Evolutionary conservation across 1,140 invertebrate species (phyloP).

Genomic region (Lithobius niger): DNA sequence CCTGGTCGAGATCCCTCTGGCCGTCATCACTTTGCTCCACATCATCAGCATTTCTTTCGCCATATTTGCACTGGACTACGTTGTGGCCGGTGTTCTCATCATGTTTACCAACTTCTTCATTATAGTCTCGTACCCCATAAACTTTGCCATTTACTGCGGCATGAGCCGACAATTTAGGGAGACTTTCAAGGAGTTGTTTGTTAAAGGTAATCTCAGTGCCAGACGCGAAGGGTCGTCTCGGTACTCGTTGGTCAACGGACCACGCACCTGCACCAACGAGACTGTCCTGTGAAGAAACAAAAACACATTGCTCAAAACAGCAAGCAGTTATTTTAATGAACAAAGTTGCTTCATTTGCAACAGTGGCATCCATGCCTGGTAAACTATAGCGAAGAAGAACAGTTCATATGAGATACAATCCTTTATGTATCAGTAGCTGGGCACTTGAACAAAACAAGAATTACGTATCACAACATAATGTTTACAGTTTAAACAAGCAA

Average conservation of each 20-base stretch:
- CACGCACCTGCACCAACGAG: conserved; percentile 63
- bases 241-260: conserved; percentile 59
- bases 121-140: conserved; percentile 77
- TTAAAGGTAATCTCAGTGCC: conserved; percentile 34
- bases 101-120: conserved; percentile 84
- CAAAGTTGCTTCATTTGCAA: too few species aligned
- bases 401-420: too few species aligned
- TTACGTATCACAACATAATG: too few species aligned
- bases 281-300: conserved; percentile 67
- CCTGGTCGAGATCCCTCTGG: conserved; percentile 77
- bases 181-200: conserved; percentile 81
- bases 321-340: too few species aligned
- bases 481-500: too few species aligned
- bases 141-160: conserved; percentile 91
- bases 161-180: conserved; percentile 88
- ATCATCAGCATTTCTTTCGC: conserved; percentile 55
- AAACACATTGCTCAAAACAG: too few species aligned
- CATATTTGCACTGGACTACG: conserved; percentile 50
- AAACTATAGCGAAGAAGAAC: too few species aligned
- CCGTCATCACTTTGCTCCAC: conserved; percentile 69
- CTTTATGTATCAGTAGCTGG: too few species aligned
- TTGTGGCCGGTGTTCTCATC: conserved; percentile 65
- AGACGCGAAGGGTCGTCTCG: conserved; percentile 48
- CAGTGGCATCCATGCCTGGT: too few species aligned
- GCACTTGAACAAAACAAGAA: too few species aligned